Evolutionary conservation across 2,888 invertebrate genomes (phyloP), one percentile per base, ranked within the genome.

Genomic region (Ashinkailepas kermadecensis): DNA sequence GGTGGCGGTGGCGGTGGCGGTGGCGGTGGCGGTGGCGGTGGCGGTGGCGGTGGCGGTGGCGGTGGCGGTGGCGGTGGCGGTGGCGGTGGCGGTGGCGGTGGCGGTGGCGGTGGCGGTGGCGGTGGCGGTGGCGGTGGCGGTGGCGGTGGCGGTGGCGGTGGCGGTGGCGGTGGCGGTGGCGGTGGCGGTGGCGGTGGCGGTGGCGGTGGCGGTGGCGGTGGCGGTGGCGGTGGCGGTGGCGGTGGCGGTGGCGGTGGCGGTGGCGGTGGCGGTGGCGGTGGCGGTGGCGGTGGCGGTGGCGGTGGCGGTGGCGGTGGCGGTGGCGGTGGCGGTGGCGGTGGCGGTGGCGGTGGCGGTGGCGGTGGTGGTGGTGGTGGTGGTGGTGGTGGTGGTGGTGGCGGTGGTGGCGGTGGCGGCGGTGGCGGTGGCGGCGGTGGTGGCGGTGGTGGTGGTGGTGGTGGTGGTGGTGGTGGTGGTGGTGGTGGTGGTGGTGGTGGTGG

Each of bases 401-500:
- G 80, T 80, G 80, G 80, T 18, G 57, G 80, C 9, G 80, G 80
- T 80, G 80, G 80, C 9, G 80, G 80, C 7, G 57, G 80, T 80
- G 80, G 80, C 58, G 57, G 80, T 80, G 80, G 80, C 9, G 57
- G 80, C 9, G 80, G 80, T 9, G 80, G 80, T 80, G 80, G 80
- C 9, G 57, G 80, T 80, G 80, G 80, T 80, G 57, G 80, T 57
- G 80, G 80, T 54, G 80, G 80, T 56, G 80, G 80, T 80, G 57
- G 80, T 57, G 80, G 80, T 80, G 57, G 80, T 57, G 57, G 80
- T 80, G 57, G 80, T 57, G 80, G 80, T 80, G 57, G 80, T 80
- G 80, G 80, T 80, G 57, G 80, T 57, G 80, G 80, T 80, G 80
- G 80, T 80, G 80, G 80, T 80, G 80, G 80, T 80, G 80, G 80